Conservation (phyloP, 2,113 vertebrate genomes). For the Xerus inauris region DNA sequence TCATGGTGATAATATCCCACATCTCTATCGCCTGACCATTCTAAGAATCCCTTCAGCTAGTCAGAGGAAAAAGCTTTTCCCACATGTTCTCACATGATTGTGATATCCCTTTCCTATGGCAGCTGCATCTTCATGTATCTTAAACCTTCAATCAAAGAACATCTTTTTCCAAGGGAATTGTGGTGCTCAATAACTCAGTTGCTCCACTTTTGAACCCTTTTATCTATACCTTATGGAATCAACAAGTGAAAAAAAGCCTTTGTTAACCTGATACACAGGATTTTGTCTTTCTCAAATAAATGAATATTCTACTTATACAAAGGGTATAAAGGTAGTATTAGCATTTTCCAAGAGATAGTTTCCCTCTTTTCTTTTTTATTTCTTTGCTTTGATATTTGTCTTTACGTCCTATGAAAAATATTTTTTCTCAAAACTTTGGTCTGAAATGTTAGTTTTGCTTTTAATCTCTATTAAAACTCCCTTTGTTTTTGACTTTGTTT, state of each 20-base stretch:
- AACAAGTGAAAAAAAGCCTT: conserved; percentile 72
- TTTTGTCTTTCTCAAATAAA: not conserved
- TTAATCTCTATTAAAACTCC: not conserved
- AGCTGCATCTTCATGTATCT: conserved; percentile 78
- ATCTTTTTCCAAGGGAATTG: conserved; percentile 72
- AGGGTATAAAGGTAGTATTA: not conserved
- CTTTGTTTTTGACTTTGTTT: too few species aligned
- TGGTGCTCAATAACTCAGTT: conserved; percentile 72
- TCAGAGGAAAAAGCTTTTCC: conserved; percentile 75
- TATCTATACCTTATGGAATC: conserved; percentile 73
- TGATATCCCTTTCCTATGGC: conserved; percentile 75
- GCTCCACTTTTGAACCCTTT: conserved; percentile 78
- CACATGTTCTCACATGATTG: conserved; percentile 74
- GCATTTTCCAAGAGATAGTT: not conserved
- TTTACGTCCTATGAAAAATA: not conserved
- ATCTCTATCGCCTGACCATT: conserved; percentile 50
- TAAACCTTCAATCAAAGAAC: conserved; percentile 64
- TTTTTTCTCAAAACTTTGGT: not conserved
- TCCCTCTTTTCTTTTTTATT: fast-evolving
- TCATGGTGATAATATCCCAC: conserved; percentile 68
- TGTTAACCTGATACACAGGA: not conserved
- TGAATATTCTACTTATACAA: not conserved
- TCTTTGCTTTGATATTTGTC: not conserved
- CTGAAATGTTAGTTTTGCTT: not conserved
- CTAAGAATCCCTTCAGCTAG: conserved; percentile 65